These are phyloP conservation scores for Bryconaethiops microstoma DNA, from an alignment of 2,797 vertebrate species.

Conservation along the genomic window DNA sequence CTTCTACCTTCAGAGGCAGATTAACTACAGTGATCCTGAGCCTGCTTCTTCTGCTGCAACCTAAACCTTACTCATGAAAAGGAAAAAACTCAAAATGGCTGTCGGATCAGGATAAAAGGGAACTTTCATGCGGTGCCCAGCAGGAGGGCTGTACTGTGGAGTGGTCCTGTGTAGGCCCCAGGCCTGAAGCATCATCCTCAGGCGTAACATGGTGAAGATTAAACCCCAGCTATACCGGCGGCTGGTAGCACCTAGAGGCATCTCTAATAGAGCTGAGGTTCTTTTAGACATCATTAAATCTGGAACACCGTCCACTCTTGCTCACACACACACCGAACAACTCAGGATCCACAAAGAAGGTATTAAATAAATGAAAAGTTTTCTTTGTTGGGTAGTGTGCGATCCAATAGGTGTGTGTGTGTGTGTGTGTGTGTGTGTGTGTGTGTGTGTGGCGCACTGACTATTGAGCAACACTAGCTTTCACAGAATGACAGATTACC, in stretches of 20 bases:
- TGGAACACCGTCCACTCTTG: neutral
- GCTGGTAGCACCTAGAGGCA: neutral
- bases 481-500: too few species aligned
- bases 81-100: neutral
- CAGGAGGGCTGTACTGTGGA: neutral
- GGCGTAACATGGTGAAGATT: neutral
- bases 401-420: too few species aligned
- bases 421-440: too few species aligned
- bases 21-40: neutral
- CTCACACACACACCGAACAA: neutral
- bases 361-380: too few species aligned
- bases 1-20: slow-evolving; percentile 1
- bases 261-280: slow-evolving; percentile 7
- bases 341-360: neutral
- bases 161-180: slow-evolving; percentile 21
- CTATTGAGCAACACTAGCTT: too few species aligned
- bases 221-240: neutral
- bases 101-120: slow-evolving; percentile 11
- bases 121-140: neutral
- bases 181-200: slow-evolving; percentile 9
- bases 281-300: neutral
- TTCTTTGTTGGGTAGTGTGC: too few species aligned
- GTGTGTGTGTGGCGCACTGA: too few species aligned
- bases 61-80: neutral
- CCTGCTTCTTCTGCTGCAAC: neutral